phyloP scores from a whole-genome alignment of 2,888 invertebrate species.

The Brachyptera putata region DNA sequence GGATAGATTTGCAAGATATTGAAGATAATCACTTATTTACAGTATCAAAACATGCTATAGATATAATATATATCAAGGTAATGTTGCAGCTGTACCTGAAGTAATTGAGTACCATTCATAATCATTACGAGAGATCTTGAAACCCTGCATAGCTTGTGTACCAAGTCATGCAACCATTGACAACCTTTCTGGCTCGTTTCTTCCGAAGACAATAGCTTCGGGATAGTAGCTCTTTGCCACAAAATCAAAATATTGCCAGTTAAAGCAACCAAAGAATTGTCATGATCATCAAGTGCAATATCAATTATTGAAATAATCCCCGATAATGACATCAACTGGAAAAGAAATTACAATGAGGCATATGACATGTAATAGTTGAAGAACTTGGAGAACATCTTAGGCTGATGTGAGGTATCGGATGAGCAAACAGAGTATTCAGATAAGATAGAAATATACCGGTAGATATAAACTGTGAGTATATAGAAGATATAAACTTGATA shows the following conservation, averaged over 20 bases:
- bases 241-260: constrained; percentile 1
- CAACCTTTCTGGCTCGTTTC: constrained; percentile 18
- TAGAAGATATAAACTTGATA: too few species aligned
- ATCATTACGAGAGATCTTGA: background rate
- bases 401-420: too few species aligned
- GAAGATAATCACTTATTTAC: too few species aligned
- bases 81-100: too few species aligned
- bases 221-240: constrained; percentile 4
- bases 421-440: too few species aligned
- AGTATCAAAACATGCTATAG: too few species aligned
- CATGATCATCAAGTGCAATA: background rate
- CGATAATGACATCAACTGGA: background rate
- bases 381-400: too few species aligned
- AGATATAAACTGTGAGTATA: too few species aligned
- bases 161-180: constrained; percentile 10
- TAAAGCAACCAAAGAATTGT: background rate
- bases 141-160: background rate
- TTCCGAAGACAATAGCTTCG: background rate
- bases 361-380: background rate
- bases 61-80: too few species aligned
- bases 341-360: background rate
- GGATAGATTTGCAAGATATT: too few species aligned
- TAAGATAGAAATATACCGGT: too few species aligned
- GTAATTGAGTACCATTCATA: background rate
- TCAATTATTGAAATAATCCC: background rate